Conservation (phyloP, 2,888 invertebrate species). For the Parnassius smintheus region DNA sequence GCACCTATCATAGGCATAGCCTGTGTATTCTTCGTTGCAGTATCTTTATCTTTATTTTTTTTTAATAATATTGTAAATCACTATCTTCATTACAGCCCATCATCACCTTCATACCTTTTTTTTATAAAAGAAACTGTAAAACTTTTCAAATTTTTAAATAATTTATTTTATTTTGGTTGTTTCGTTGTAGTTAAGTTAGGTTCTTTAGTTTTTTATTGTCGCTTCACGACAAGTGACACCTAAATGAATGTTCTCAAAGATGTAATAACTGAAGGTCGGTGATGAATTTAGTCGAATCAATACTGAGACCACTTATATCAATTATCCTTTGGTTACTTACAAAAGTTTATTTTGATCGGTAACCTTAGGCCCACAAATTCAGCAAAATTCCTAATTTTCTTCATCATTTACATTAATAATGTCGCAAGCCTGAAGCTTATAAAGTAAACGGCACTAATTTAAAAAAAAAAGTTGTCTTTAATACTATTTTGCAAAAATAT, state of each 20-base stretch:
- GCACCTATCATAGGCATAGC: too few relatives aligned
- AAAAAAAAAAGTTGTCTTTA: background rate
- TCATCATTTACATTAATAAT: constrained; percentile 50
- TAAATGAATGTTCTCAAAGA: background rate
- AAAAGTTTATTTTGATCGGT: constrained; percentile 53
- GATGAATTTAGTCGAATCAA: background rate
- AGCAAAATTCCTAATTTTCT: constrained; percentile 55
- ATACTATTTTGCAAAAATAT: background rate
- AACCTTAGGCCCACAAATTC: constrained; percentile 51
- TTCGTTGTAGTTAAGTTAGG: too few relatives aligned
- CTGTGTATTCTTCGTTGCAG: too few relatives aligned
- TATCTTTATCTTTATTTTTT: too few relatives aligned
- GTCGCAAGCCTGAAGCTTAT: constrained; percentile 1
- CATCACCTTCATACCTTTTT: too few relatives aligned
- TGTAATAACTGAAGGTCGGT: background rate
- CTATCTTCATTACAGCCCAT: too few relatives aligned
- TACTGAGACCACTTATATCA: constrained; percentile 8
- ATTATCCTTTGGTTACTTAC: constrained; percentile 37
- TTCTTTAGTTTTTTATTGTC: too few relatives aligned
- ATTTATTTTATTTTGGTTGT: too few relatives aligned
- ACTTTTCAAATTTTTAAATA: too few relatives aligned
- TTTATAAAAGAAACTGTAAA: too few relatives aligned
- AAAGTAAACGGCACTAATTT: background rate
- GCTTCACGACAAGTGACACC: too few relatives aligned
- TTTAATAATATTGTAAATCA: too few relatives aligned